phyloP scores from a whole-genome alignment of 92 coral and sea anemone genomes.

The Muricea muricata region DNA sequence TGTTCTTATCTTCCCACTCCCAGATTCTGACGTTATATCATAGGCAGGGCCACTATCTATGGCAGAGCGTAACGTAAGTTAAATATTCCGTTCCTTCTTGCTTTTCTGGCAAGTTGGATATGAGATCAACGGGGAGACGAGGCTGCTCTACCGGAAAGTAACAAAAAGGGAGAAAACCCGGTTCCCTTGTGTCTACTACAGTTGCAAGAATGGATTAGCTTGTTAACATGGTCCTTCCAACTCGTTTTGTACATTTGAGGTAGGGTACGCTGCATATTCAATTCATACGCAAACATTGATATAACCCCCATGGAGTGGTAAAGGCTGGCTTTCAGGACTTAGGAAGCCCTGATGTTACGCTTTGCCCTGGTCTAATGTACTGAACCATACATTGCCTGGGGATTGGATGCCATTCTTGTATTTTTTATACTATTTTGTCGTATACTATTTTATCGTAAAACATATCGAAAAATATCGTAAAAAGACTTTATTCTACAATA shows the following conservation, averaged over 20 bases:
- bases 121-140: slow-evolving; percentile 52
- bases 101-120: slow-evolving; percentile 24
- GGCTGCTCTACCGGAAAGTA: slow-evolving; percentile 53
- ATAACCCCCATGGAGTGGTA: slow-evolving; percentile 54
- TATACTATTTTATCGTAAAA: too few relatives aligned
- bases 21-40: too few relatives aligned
- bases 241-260: slow-evolving; percentile 55
- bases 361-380: too few relatives aligned
- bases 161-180: slow-evolving; percentile 52
- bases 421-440: too few relatives aligned
- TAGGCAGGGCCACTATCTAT: not conserved
- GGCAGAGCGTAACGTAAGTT: not conserved
- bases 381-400: too few relatives aligned
- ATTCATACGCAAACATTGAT: slow-evolving; percentile 43
- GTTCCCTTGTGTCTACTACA: slow-evolving; percentile 59
- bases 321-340: slow-evolving; percentile 28
- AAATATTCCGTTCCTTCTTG: not conserved
- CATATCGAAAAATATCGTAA: too few relatives aligned
- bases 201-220: slow-evolving; percentile 60
- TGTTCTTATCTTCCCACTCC: too few relatives aligned
- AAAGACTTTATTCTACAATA: too few relatives aligned
- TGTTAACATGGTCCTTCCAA: slow-evolving; percentile 67
- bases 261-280: slow-evolving; percentile 59
- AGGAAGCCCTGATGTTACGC: slow-evolving; percentile 51
- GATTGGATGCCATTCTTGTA: slow-evolving; percentile 20